Percentiles rank a stretch among this genome's conserved stretches.
These are phyloP conservation scores for Zaprionus taronus DNA, from an alignment of 1,140 invertebrate species.

Conservation along the genomic window DNA sequence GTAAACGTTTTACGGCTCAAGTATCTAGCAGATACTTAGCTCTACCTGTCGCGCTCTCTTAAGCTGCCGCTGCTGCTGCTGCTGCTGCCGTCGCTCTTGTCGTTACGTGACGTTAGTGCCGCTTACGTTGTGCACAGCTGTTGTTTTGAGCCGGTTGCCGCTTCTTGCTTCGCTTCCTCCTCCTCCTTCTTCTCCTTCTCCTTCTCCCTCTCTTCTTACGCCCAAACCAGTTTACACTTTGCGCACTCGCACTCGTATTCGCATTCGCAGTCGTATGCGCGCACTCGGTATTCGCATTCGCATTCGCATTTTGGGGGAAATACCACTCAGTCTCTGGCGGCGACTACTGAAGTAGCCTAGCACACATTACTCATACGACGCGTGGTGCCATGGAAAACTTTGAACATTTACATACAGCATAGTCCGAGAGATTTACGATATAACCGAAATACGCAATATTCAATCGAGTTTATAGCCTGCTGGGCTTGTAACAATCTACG, in stretches of 20 bases:
- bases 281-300: constrained; percentile 28
- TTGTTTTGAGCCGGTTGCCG: constrained; percentile 38
- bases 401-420: constrained; percentile 33
- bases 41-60: constrained; percentile 34
- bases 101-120: constrained; percentile 3
- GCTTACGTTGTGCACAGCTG: constrained; percentile 19
- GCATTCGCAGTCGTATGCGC: constrained; percentile 5
- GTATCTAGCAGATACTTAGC: constrained; percentile 34
- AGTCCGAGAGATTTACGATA: constrained; percentile 16
- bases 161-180: constrained; percentile 1
- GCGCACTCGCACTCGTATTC: not conserved
- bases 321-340: constrained; percentile 30
- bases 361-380: constrained; percentile 60
- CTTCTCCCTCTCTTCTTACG: not conserved
- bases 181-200: not conserved
- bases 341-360: constrained; percentile 17
- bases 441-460: constrained; percentile 39
- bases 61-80: not conserved
- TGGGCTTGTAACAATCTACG: constrained; percentile 11
- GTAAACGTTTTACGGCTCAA: constrained; percentile 66
- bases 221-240: not conserved
- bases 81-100: not conserved
- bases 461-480: constrained; percentile 38
- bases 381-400: constrained; percentile 58
- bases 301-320: constrained; percentile 49